Percentiles rank a stretch among this genome's conserved stretches.
Evolutionary conservation across 2,888 invertebrate genomes (phyloP).

Genomic region (Hydrotaea diabolus): DNA sequence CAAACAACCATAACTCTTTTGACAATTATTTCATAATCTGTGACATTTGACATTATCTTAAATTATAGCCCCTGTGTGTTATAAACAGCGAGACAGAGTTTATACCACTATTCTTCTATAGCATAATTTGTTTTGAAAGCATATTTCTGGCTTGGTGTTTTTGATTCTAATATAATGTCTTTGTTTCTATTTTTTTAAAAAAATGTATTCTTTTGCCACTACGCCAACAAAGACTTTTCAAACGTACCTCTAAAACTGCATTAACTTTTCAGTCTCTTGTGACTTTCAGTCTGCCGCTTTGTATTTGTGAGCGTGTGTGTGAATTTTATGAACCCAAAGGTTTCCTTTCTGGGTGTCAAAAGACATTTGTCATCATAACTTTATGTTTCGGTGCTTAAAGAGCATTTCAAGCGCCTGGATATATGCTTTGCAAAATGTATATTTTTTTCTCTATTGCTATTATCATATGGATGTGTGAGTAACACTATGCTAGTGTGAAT

Average conservation of each 20-base stretch:
- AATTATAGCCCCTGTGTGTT: background rate
- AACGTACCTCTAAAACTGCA: conserved; percentile 51
- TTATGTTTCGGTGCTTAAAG: conserved; percentile 39
- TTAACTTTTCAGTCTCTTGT: conserved; percentile 49
- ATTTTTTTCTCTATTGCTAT: background rate
- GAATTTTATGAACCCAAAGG: conserved; percentile 52
- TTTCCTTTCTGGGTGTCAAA: conserved; percentile 59
- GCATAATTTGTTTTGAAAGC: conserved; percentile 9
- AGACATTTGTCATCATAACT: conserved; percentile 67
- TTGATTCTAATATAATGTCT: conserved; percentile 40
- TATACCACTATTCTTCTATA: background rate
- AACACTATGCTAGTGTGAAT: background rate
- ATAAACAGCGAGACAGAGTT: background rate
- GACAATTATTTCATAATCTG: background rate
- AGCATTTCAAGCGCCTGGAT: conserved; percentile 20
- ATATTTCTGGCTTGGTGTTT: conserved; percentile 5
- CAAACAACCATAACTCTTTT: background rate
- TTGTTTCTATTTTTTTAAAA: conserved; percentile 41
- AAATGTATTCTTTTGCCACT: background rate
- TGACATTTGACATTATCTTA: background rate
- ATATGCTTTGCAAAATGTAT: background rate
- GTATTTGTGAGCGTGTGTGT: background rate
- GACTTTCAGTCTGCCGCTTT: background rate
- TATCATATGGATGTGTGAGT: background rate
- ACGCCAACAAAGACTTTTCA: conserved; percentile 18